Evolutionary conservation across 2,888 invertebrate genomes (phyloP).

Genomic region (Phaedon cochleariae): DNA sequence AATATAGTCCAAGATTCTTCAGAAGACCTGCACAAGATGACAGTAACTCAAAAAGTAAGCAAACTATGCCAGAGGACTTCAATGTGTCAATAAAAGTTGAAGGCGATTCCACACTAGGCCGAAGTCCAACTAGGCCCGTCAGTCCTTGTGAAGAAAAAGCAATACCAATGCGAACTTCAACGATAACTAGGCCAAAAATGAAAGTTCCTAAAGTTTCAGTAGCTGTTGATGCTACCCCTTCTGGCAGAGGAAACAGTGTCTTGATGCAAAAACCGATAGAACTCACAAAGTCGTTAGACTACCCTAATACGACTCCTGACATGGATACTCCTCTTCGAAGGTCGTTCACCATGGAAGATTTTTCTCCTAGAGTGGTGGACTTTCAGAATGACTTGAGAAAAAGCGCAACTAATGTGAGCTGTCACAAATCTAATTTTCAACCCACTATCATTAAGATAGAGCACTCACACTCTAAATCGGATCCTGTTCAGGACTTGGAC

Average conservation of each 20-base stretch:
- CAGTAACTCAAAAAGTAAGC: slow-evolving; percentile 47
- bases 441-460: slow-evolving; percentile 65
- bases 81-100: slow-evolving; percentile 39
- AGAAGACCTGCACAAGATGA: slow-evolving; percentile 62
- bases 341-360: slow-evolving; percentile 63
- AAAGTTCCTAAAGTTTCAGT: slow-evolving; percentile 77
- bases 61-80: slow-evolving; percentile 51
- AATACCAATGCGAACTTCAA: slow-evolving; percentile 49
- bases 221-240: slow-evolving; percentile 81
- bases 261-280: slow-evolving; percentile 81
- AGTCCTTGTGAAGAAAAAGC: slow-evolving; percentile 49
- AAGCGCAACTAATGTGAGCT: slow-evolving; percentile 57
- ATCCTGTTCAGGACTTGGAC: slow-evolving; percentile 70
- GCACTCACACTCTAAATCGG: slow-evolving; percentile 74
- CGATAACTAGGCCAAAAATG: slow-evolving; percentile 46
- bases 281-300: slow-evolving; percentile 71
- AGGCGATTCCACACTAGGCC: slow-evolving; percentile 53
- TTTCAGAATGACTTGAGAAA: slow-evolving; percentile 48
- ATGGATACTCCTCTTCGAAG: slow-evolving; percentile 57
- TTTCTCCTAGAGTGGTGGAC: slow-evolving; percentile 46
- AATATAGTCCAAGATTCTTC: slow-evolving; percentile 74
- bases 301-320: slow-evolving; percentile 45
- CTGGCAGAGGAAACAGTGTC: slow-evolving; percentile 76
- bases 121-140: slow-evolving; percentile 58
- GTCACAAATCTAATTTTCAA: slow-evolving; percentile 46